Conservation (phyloP, 1,140 invertebrate species). For the Gonioctena quinquepunctata region DNA sequence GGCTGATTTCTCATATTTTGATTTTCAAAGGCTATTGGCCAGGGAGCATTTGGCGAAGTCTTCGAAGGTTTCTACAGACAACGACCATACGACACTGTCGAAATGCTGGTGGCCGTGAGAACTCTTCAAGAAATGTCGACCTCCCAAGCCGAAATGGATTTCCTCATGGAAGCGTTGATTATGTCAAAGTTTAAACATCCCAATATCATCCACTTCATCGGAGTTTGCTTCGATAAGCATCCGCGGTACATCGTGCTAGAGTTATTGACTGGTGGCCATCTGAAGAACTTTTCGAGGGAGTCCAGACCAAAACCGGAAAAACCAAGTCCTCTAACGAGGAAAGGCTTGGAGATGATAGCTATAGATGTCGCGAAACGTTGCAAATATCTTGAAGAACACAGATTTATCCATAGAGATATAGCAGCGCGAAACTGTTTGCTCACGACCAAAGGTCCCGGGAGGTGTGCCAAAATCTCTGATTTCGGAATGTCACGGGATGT, state of each 20-base stretch:
- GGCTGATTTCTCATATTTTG: too few species aligned
- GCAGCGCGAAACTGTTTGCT: slow-evolving; percentile 96
- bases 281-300: slow-evolving; percentile 93
- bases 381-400: slow-evolving; percentile 92
- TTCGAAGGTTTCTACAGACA: slow-evolving; percentile 90
- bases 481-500: slow-evolving; percentile 98
- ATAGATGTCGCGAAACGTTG: slow-evolving; percentile 94
- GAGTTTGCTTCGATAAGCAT: slow-evolving; percentile 94
- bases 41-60: slow-evolving; percentile 97
- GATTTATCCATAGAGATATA: slow-evolving; percentile 98
- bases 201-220: slow-evolving; percentile 96
- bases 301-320: slow-evolving; percentile 84
- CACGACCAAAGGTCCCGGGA: slow-evolving; percentile 82
- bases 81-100: slow-evolving; percentile 73
- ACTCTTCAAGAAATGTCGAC: slow-evolving; percentile 89
- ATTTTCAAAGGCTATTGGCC: slow-evolving; percentile 88
- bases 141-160: slow-evolving; percentile 91
- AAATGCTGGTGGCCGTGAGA: slow-evolving; percentile 92
- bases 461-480: slow-evolving; percentile 96
- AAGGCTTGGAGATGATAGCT: slow-evolving; percentile 87
- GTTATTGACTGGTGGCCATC: slow-evolving; percentile 90
- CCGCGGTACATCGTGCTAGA: slow-evolving; percentile 95
- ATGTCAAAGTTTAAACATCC: slow-evolving; percentile 98
- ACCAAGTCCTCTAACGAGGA: slow-evolving; percentile 80
- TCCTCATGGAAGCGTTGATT: slow-evolving; percentile 96